Percentiles rank a stretch among this genome's conserved stretches.
Conservation (phyloP, 2,888 invertebrate genomes). For the Zygothrica quintamaculata region DNA sequence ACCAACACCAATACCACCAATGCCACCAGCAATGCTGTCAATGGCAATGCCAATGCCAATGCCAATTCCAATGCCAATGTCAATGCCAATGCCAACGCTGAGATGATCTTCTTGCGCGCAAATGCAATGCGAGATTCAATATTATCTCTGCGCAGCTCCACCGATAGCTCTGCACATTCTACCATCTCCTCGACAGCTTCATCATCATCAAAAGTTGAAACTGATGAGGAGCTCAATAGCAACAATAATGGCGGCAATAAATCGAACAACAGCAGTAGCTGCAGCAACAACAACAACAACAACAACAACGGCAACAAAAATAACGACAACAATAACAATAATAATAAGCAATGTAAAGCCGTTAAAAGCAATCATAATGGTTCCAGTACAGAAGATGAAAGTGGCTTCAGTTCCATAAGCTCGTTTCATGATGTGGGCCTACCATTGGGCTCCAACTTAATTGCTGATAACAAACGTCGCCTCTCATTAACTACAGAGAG, state of each 20-base stretch:
- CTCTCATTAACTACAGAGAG: constrained; percentile 72
- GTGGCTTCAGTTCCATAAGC: constrained; percentile 93
- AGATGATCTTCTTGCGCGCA: constrained; percentile 83
- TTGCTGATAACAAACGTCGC: constrained; percentile 47
- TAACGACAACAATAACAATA: constrained; percentile 51
- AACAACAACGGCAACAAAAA: constrained; percentile 46
- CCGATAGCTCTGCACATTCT: constrained; percentile 84
- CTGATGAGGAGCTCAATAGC: constrained; percentile 80
- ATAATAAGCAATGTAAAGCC: constrained; percentile 41
- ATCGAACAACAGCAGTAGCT: constrained; percentile 4
- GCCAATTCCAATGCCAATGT: not conserved
- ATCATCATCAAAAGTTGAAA: constrained; percentile 82
- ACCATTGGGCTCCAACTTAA: constrained; percentile 85
- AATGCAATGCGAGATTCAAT: constrained; percentile 84
- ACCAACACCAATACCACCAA: not conserved
- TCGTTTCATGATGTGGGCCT: constrained; percentile 93
- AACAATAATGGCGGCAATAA: constrained; percentile 9
- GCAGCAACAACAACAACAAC: constrained; percentile 18
- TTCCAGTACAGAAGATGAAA: constrained; percentile 89
- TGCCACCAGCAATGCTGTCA: constrained; percentile 4
- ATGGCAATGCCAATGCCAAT: constrained; percentile 50
- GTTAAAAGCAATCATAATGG: constrained; percentile 50
- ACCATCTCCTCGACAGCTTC: constrained; percentile 82
- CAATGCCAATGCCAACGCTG: constrained; percentile 58
- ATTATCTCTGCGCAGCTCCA: constrained; percentile 83